These are phyloP conservation scores for Drosophila funebris DNA, from an alignment of 1,140 invertebrate genomes.

Conservation along the genomic window DNA sequence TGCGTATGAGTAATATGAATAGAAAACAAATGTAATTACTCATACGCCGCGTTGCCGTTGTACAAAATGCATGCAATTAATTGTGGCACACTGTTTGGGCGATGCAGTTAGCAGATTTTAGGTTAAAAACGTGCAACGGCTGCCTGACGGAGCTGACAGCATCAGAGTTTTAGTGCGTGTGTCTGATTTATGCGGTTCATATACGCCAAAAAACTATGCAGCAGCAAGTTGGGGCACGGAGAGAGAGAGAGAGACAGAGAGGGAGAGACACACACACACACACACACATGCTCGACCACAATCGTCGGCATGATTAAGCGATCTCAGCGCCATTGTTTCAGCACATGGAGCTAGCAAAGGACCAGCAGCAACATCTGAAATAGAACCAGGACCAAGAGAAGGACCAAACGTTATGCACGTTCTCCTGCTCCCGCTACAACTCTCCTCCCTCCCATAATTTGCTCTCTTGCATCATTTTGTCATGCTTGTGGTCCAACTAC, in stretches of 20 bases:
- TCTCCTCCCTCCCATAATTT: slow-evolving; percentile 49
- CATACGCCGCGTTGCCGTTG: slow-evolving; percentile 45
- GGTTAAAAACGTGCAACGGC: slow-evolving; percentile 40
- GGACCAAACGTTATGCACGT: neutral
- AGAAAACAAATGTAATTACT: slow-evolving; percentile 60
- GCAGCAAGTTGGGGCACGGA: neutral
- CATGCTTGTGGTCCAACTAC: slow-evolving; percentile 55
- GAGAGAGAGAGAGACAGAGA: neutral
- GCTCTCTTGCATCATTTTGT: slow-evolving; percentile 74
- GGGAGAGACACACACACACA: too few relatives aligned
- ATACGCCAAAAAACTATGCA: slow-evolving; percentile 37
- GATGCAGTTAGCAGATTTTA: slow-evolving; percentile 46
- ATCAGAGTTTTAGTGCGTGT: slow-evolving; percentile 54
- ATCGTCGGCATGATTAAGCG: slow-evolving; percentile 77
- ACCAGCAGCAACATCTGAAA: neutral
- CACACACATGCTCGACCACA: slow-evolving; percentile 74
- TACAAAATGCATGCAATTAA: slow-evolving; percentile 57
- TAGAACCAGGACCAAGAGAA: neutral
- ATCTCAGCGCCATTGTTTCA: slow-evolving; percentile 78
- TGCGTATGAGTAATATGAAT: slow-evolving; percentile 43
- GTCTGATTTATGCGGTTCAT: slow-evolving; percentile 72
- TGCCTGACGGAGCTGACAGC: slow-evolving; percentile 38
- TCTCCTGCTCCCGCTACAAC: neutral
- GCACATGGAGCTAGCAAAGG: slow-evolving; percentile 21
- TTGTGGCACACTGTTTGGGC: slow-evolving; percentile 53